These are phyloP conservation scores for Idris sp. DNA, from an alignment of 1,140 invertebrate genomes.

Conservation along the genomic window DNA sequence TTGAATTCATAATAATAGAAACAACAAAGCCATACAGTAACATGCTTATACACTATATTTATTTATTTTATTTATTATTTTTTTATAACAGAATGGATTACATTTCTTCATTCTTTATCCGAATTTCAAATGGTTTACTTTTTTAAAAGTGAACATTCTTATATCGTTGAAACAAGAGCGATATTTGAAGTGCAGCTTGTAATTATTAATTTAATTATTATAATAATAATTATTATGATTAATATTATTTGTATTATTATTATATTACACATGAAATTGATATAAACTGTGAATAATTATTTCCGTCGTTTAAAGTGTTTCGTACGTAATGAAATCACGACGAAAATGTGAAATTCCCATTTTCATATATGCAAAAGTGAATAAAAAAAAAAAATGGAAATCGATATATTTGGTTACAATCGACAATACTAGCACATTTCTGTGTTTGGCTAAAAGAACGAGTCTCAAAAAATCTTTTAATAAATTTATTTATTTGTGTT, in stretches of 20 bases:
- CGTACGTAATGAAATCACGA: constrained; percentile 16
- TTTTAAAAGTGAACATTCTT: constrained; percentile 5
- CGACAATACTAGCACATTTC: constrained; percentile 26
- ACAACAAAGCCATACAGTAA: too few species aligned
- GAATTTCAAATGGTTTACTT: constrained; percentile 4
- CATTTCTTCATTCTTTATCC: neutral
- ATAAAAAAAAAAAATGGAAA: constrained; percentile 9
- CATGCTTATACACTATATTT: too few species aligned
- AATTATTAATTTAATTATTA: constrained; percentile 54
- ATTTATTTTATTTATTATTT: neutral
- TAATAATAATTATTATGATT: constrained; percentile 47
- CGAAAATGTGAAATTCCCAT: constrained; percentile 10
- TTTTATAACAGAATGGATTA: too few species aligned
- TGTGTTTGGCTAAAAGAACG: too few species aligned
- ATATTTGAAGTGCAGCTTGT: constrained; percentile 43
- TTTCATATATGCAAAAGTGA: constrained; percentile 5
- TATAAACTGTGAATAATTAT: constrained; percentile 63
- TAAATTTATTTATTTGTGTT: too few species aligned
- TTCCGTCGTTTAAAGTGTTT: constrained; percentile 37
- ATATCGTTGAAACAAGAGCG: constrained; percentile 14
- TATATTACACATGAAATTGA: constrained; percentile 63
- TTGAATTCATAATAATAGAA: too few species aligned
- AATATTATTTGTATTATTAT: constrained; percentile 62
- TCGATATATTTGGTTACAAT: constrained; percentile 8
- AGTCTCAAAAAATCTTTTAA: too few species aligned